A percentile compares a stretch with the other conserved stretches of the same genome.
phyloP scores from a whole-genome alignment of 2,113 vertebrate genomes.

The Butorides virescens region DNA sequence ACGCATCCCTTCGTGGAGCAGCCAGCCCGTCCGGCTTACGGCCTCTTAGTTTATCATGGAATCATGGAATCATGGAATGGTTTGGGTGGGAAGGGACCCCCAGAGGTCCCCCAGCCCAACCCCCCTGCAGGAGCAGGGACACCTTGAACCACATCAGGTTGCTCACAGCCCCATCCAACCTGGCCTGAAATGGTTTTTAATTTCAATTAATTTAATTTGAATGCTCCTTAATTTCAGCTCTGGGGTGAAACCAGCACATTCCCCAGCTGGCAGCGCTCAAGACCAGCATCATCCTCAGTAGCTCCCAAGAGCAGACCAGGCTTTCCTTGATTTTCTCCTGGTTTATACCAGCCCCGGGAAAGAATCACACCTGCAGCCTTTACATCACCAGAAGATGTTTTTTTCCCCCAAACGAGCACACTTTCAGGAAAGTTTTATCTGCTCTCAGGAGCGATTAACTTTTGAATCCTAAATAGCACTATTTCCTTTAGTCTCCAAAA shows the following conservation, averaged over 20 bases:
- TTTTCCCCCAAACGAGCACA: neutral
- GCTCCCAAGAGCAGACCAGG: neutral
- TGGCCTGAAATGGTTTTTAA: too few species aligned
- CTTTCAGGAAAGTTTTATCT: neutral
- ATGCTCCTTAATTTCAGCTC: neutral
- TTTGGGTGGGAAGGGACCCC: too few species aligned
- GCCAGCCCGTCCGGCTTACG: rapidly evolving
- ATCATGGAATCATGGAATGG: too few species aligned
- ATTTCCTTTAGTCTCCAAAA: neutral
- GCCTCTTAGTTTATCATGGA: too few species aligned
- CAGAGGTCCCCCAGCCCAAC: too few species aligned
- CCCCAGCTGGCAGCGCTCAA: too few species aligned
- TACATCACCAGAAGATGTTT: too few species aligned
- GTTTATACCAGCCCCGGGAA: neutral
- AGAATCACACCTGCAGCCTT: neutral
- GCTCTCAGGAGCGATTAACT: neutral
- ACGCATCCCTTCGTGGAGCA: neutral
- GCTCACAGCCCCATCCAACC: too few species aligned
- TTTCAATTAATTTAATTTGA: too few species aligned
- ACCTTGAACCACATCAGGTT: too few species aligned
- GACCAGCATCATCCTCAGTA: neutral
- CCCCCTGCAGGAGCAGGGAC: too few species aligned
- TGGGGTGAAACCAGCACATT: neutral
- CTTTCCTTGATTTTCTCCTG: neutral
- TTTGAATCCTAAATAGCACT: neutral